Conservation (phyloP, 2,888 invertebrate genomes). For the Nycteola revayana region DNA sequence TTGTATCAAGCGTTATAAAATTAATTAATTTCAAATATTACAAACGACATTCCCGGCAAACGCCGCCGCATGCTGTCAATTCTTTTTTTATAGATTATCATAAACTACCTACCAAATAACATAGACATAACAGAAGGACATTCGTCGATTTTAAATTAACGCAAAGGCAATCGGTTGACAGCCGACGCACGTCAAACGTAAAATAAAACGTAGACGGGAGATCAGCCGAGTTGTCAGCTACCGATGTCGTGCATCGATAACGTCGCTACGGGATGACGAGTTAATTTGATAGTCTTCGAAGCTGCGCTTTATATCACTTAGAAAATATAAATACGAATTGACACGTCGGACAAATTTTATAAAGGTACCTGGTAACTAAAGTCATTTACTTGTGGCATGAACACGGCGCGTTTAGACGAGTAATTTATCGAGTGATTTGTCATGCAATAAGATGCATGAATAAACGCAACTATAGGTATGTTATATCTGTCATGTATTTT, state of each 20-base stretch:
- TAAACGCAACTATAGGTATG: no score
- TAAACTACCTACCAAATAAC: constrained; percentile 14
- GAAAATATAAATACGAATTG: constrained; percentile 51
- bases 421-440: constrained; percentile 26
- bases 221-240: constrained; percentile 52
- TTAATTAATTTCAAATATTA: no score
- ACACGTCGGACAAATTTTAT: constrained; percentile 47
- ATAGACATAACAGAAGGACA: constrained; percentile 13
- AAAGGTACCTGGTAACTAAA: constrained; percentile 30
- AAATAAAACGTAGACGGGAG: constrained; percentile 54
- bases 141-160: constrained; percentile 26
- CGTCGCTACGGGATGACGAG: constrained; percentile 58
- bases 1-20: no score
- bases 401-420: constrained; percentile 18
- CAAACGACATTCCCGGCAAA: no score
- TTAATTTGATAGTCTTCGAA: constrained; percentile 72
- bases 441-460: constrained; percentile 15
- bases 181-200: constrained; percentile 43
- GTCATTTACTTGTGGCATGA: no score
- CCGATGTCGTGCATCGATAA: constrained; percentile 64
- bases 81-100: constrained; percentile 13
- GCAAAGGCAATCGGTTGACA: constrained; percentile 24
- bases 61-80: constrained; percentile 4
- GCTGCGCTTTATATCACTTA: constrained; percentile 52
- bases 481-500: no score